phyloP scores from a whole-genome alignment of 2,113 vertebrate genomes.

The Gnathonemus echidnorhynchus region DNA sequence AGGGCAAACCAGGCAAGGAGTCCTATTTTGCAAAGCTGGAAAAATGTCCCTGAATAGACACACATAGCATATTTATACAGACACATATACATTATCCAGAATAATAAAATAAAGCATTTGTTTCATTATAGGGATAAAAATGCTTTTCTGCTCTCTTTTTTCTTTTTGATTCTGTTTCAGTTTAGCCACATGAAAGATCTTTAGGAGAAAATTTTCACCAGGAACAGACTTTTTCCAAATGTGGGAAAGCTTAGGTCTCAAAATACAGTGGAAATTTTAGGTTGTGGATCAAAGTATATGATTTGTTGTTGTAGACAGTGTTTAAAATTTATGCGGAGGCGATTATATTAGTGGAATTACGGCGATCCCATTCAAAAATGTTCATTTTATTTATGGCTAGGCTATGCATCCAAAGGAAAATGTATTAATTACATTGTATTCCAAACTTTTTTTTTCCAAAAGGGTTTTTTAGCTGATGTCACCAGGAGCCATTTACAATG shows the following conservation, averaged over 20 bases:
- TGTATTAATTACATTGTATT: neutral
- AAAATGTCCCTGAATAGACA: neutral
- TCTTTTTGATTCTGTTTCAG: neutral
- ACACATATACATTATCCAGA: neutral
- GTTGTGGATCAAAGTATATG: neutral
- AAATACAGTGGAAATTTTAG: conserved; percentile 2
- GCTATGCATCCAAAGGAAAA: neutral
- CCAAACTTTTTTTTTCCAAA: neutral
- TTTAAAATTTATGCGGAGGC: neutral
- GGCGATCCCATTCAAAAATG: neutral
- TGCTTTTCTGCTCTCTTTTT: neutral
- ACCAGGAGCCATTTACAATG: neutral
- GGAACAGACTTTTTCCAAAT: neutral
- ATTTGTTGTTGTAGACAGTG: neutral
- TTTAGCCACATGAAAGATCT: neutral
- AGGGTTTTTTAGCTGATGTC: neutral
- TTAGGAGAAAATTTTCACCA: neutral
- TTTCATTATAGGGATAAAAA: neutral
- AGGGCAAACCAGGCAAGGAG: neutral
- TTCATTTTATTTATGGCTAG: neutral
- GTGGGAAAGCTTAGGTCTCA: neutral
- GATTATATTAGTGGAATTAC: neutral
- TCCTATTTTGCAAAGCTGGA: neutral
- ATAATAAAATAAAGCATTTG: neutral
- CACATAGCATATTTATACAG: neutral